Evolutionary conservation across 2,888 invertebrate species (phyloP).

Genomic region (Troilus luridus): DNA sequence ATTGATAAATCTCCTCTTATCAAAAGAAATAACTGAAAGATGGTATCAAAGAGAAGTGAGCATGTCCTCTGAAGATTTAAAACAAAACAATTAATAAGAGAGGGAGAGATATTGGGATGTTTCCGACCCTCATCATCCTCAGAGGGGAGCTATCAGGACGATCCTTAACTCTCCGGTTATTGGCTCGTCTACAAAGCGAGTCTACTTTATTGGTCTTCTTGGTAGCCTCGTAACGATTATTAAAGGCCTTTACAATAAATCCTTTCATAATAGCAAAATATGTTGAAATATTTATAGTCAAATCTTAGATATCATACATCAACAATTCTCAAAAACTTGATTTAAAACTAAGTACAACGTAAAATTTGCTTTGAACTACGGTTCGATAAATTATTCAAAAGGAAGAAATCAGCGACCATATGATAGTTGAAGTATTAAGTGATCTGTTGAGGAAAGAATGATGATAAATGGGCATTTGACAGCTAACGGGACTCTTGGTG

Average conservation of each 20-base stretch:
- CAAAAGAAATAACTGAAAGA: not conserved
- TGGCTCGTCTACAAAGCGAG: not conserved
- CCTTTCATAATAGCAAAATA: not conserved
- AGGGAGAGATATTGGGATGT: not conserved
- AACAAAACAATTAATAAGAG: conserved; percentile 15
- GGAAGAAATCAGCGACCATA: too few relatives aligned
- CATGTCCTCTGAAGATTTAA: not conserved
- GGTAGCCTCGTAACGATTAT: not conserved
- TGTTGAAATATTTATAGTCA: too few relatives aligned
- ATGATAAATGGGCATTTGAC: too few relatives aligned
- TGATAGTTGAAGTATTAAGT: too few relatives aligned
- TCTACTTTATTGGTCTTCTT: not conserved
- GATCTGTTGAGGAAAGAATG: too few relatives aligned
- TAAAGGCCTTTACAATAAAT: not conserved
- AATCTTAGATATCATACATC: too few relatives aligned
- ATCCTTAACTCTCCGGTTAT: not conserved
- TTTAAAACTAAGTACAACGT: too few relatives aligned
- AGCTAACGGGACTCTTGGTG: too few relatives aligned
- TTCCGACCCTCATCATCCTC: not conserved
- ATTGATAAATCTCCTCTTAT: not conserved
- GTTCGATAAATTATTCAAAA: too few relatives aligned
- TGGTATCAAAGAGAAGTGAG: not conserved
- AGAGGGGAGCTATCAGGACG: not conserved
- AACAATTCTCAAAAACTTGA: too few relatives aligned
- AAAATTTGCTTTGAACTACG: too few relatives aligned